phyloP scores from a whole-genome alignment of 1,140 invertebrate species.

The Bombyx mandarina region DNA sequence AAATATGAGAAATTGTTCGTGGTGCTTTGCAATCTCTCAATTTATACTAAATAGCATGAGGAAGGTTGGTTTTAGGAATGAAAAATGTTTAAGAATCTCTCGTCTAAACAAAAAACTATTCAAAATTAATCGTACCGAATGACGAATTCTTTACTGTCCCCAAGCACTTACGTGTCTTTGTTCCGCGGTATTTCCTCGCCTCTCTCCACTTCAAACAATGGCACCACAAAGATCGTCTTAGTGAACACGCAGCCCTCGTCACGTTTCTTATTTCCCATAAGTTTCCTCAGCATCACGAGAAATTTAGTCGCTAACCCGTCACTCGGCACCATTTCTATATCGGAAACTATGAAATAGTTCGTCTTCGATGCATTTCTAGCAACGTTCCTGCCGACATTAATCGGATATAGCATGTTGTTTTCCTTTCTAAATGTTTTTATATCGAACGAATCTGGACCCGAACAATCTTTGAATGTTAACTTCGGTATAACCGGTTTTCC shows the following conservation, averaged over 20 bases:
- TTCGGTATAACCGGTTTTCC: conserved; percentile 17
- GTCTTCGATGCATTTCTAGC: conserved; percentile 75
- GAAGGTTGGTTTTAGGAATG: not conserved
- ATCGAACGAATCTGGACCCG: conserved; percentile 40
- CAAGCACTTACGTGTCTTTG: conserved; percentile 67
- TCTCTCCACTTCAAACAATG: conserved; percentile 82
- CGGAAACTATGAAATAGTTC: conserved; percentile 80
- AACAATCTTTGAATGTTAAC: conserved; percentile 53
- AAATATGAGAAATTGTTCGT: no score
- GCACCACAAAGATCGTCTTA: conserved; percentile 77
- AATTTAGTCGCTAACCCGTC: conserved; percentile 75
- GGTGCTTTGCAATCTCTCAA: no score
- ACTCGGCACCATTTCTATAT: conserved; percentile 83
- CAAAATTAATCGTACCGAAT: not conserved
- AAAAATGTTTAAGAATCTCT: not conserved
- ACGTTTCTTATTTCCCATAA: conserved; percentile 55
- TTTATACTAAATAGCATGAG: no score
- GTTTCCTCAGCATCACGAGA: conserved; percentile 72
- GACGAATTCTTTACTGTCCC: no score
- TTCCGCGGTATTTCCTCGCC: conserved; percentile 73
- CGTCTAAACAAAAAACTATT: not conserved
- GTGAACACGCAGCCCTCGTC: conserved; percentile 55
- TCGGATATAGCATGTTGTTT: conserved; percentile 77
- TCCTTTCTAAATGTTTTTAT: conserved; percentile 68
- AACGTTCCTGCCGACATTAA: conserved; percentile 82